Conservation (phyloP, 2,888 invertebrate genomes). For the Oasisia sp. region DNA sequence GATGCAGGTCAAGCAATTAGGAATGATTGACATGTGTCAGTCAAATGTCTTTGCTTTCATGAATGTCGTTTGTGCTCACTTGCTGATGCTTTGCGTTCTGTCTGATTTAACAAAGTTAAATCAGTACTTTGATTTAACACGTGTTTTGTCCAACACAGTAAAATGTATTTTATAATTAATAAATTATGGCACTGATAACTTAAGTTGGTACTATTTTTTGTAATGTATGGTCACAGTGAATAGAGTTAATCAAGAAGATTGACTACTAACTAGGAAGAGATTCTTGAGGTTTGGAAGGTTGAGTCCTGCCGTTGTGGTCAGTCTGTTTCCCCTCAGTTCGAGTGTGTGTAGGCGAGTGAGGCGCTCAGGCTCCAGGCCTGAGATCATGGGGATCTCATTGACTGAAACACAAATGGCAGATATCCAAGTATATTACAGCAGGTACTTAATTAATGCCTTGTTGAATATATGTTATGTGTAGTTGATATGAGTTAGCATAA, state of each 20-base stretch:
- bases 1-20: not conserved
- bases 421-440: not conserved
- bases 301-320: slow-evolving; percentile 61
- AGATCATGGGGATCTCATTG: slow-evolving; percentile 57
- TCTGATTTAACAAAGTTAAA: no score
- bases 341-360: slow-evolving; percentile 61
- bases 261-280: slow-evolving; percentile 60
- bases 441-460: not conserved
- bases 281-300: slow-evolving; percentile 62
- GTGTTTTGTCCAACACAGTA: slow-evolving; percentile 6
- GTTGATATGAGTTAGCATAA: not conserved
- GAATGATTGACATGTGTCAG: not conserved
- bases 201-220: not conserved
- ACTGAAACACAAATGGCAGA: slow-evolving; percentile 46
- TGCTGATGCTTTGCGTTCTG: no score
- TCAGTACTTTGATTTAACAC: not conserved
- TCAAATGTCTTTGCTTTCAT: not conserved
- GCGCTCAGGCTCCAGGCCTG: slow-evolving; percentile 54
- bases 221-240: not conserved
- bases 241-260: not conserved
- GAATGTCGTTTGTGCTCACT: no score
- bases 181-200: not conserved
- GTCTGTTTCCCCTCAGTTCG: slow-evolving; percentile 62
- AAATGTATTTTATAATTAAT: not conserved
- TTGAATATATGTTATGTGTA: not conserved